These are phyloP conservation scores for Anseranas semipalmata DNA, from an alignment of 2,113 vertebrate genomes.

Conservation along the genomic window DNA sequence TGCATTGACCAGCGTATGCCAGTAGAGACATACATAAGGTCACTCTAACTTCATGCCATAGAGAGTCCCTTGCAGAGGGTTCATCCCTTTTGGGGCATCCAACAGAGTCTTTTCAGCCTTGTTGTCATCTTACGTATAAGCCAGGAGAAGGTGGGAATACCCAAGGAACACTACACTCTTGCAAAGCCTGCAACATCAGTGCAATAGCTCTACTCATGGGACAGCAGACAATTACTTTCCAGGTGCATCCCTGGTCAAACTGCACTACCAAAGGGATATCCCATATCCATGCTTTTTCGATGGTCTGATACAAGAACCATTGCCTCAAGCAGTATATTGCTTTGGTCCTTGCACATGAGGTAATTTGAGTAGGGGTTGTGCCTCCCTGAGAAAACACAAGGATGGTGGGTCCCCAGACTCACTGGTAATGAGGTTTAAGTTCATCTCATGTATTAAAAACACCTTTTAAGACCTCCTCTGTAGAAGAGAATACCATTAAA, in stretches of 20 bases:
- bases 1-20: background rate
- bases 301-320: background rate
- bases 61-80: background rate
- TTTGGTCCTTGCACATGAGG: background rate
- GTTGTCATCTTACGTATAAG: background rate
- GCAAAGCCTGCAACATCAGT: background rate
- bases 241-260: background rate
- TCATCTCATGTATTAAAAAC: background rate
- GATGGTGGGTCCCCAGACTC: background rate
- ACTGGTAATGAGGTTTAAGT: background rate
- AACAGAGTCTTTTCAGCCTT: background rate
- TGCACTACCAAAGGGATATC: background rate
- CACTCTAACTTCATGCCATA: background rate
- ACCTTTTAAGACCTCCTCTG: background rate
- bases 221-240: background rate
- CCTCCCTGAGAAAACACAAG: background rate
- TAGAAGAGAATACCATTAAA: slow-evolving; percentile 8
- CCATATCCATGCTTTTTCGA: background rate
- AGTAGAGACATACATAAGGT: background rate
- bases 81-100: background rate
- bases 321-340: background rate
- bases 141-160: background rate
- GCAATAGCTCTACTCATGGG: background rate
- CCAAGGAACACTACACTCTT: background rate
- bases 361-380: background rate